Base-by-base conservation (phyloP, 2,888 invertebrate genomes). In the Carpatolechia fugitivella region DNA sequence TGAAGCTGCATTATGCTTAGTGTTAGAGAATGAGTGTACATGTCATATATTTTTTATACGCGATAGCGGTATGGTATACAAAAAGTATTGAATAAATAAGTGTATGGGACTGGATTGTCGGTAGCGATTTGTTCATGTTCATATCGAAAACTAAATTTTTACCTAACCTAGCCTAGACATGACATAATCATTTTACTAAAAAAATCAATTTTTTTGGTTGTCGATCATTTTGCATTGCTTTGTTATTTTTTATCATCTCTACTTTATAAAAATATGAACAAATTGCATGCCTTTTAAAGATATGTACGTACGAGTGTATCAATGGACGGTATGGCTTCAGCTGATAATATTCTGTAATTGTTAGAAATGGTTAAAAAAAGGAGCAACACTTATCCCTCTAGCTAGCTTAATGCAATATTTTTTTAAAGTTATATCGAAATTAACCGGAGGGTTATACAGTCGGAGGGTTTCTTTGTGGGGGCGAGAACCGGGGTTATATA, bases 21-120 rank as follows among this genome's bases (percentile, higher is more conserved):
- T 60, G n/a, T 55, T 60, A 60, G 56, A 56, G 57, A 56, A 52
- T 63, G 60, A 61, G 63, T 59, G 60, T 70, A 70, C 54, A 69
- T 62, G 66, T 60, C 56, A 56, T 64, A 66, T 71, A 71, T 56
- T 71, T 71, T 70, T 69, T 72, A 59, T 71, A 51, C 40, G 51
- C 51, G 49, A 16, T 10, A 35, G 61, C 56, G 56, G 52, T 16
- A 53, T 56, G 51, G 52, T 56, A 29, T 53, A 52, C 31, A 44
- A 20, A 29, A 44, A 44, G 44, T 24, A 29, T 24, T 44, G 44
- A 14, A 41, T 41, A 13, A 8, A 44, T 44, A 44, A 29, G 44
- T 44, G 44, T 44, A 20, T 44, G 8, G 40, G 44, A 44, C 24
- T 44, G 44, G 24, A 44, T 24, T 29, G 11, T 20, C 24, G 20